Conservation (phyloP, 2,113 vertebrate genomes). For the Archilochus colubris region DNA sequence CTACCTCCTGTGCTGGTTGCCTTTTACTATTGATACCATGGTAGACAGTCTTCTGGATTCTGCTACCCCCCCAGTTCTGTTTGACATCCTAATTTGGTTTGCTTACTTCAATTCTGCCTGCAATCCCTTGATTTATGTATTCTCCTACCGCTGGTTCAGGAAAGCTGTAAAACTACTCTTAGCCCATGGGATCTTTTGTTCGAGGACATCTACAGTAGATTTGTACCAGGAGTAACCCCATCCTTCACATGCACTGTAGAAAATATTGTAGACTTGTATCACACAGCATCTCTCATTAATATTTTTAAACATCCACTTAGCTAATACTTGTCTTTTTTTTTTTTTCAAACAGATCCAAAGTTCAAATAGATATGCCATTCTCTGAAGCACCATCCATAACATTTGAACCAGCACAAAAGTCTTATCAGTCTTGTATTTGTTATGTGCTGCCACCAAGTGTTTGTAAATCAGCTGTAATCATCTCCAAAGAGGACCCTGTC, state of each 20-base stretch:
- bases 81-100: slow-evolving; percentile 68
- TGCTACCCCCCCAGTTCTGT: slow-evolving; percentile 41
- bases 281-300: not conserved
- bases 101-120: slow-evolving; percentile 71
- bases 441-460: not conserved
- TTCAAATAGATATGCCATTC: not conserved
- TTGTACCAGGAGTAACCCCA: slow-evolving; percentile 52
- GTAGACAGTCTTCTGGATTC: slow-evolving; percentile 59
- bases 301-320: not conserved
- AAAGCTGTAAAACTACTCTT: slow-evolving; percentile 63
- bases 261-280: not conserved
- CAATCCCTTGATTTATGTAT: slow-evolving; percentile 68
- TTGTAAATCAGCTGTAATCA: not conserved
- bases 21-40: slow-evolving; percentile 49
- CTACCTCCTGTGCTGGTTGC: slow-evolving; percentile 64
- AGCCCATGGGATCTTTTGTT: slow-evolving; percentile 27
- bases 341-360: not conserved
- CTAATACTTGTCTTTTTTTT: not conserved
- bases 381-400: not conserved
- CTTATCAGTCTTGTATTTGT: not conserved
- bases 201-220: slow-evolving; percentile 2
- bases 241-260: not conserved
- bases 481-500: not conserved
- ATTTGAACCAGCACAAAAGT: not conserved
- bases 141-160: slow-evolving; percentile 66